Evolutionary conservation across 2,113 vertebrate species (phyloP).

Genomic region (Nerophis ophidion): DNA sequence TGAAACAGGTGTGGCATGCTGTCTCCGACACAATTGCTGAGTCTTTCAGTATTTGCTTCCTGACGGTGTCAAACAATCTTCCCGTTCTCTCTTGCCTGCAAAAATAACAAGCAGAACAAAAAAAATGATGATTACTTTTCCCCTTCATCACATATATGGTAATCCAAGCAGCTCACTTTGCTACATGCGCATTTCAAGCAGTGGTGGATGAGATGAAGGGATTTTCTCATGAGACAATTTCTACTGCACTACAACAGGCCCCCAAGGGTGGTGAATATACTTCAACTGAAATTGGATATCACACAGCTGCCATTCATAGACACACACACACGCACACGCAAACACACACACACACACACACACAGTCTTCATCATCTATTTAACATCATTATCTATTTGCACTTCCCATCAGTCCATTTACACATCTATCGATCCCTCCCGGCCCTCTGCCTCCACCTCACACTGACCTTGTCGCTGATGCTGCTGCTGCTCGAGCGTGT

Average conservation of each 20-base stretch:
- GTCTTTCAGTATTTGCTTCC: conserved; percentile 41
- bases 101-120: conserved; percentile 6
- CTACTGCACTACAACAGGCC: conserved; percentile 24
- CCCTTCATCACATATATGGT: background rate
- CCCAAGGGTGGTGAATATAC: conserved; percentile 19
- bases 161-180: conserved; percentile 8
- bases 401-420: conserved; percentile 38
- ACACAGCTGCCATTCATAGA: conserved; percentile 41
- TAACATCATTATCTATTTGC: conserved; percentile 43
- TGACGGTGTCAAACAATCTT: conserved; percentile 62
- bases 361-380: conserved; percentile 23
- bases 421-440: conserved; percentile 26
- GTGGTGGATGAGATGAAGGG: conserved; percentile 22
- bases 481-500: conserved; percentile 59
- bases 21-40: background rate
- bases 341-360: background rate
- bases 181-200: background rate
- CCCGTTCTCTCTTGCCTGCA: conserved; percentile 69
- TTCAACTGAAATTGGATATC: conserved; percentile 27
- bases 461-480: conserved; percentile 68
- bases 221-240: conserved; percentile 26
- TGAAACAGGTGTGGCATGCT: conserved; percentile 10
- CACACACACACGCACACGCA: conserved; percentile 12
- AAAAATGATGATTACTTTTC: conserved; percentile 5
- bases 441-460: conserved; percentile 2